Percentiles rank a stretch among this genome's conserved stretches.
Conservation (phyloP, 2,113 vertebrate genomes). For the Antechinus stuartii region DNA sequence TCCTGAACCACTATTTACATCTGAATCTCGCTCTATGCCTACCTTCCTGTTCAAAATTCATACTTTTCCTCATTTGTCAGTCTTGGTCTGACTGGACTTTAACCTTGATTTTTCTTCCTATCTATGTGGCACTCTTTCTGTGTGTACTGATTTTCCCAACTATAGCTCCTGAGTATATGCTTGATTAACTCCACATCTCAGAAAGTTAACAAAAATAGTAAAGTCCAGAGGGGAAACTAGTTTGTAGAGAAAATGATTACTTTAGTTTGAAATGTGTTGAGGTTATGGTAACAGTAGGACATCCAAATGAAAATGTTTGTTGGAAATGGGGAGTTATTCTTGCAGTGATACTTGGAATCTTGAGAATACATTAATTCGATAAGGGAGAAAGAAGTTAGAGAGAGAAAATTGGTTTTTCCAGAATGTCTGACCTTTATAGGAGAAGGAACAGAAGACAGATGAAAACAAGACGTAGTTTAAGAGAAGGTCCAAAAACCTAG, state of each 20-base stretch:
- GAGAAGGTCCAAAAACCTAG: not conserved
- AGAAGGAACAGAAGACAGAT: not conserved
- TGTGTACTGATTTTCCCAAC: not conserved
- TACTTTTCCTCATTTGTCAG: not conserved
- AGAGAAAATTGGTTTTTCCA: not conserved
- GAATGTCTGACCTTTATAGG: not conserved
- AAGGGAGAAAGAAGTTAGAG: conserved; percentile 6
- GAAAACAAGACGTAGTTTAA: not conserved
- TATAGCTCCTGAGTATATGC: not conserved
- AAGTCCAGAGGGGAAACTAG: not conserved
- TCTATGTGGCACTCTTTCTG: not conserved
- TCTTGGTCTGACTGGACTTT: not conserved
- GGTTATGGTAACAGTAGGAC: not conserved
- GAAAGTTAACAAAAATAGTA: not conserved
- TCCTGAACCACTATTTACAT: not conserved
- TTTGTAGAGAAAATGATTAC: not conserved
- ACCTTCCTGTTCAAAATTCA: not conserved
- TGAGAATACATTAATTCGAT: not conserved
- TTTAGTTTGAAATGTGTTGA: not conserved
- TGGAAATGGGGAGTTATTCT: not conserved
- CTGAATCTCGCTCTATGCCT: not conserved
- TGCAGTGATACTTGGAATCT: not conserved
- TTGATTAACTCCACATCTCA: not conserved
- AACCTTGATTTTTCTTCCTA: not conserved
- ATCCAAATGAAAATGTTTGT: not conserved